These are phyloP conservation scores for Chironomus tepperi DNA, from an alignment of 1,140 invertebrate species.

Conservation along the genomic window DNA sequence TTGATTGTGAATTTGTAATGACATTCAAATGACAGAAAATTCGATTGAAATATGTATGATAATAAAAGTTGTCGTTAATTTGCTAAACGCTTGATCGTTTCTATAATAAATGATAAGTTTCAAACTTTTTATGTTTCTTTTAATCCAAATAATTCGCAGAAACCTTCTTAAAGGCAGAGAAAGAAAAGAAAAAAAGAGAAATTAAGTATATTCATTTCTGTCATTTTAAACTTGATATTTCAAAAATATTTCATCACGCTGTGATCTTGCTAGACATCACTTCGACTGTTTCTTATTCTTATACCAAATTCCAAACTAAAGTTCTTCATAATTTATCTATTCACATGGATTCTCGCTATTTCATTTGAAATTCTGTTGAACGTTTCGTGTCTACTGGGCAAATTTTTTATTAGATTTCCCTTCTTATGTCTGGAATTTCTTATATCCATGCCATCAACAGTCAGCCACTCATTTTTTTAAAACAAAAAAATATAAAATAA, in stretches of 20 bases:
- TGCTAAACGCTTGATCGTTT: neutral
- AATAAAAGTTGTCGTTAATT: constrained; percentile 2
- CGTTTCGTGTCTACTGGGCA: constrained; percentile 5
- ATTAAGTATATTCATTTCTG: neutral
- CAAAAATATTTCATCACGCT: constrained; percentile 21
- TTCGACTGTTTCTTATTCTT: neutral
- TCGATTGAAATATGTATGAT: neutral
- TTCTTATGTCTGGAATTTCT: too few relatives aligned
- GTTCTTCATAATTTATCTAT: neutral
- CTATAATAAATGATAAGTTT: neutral
- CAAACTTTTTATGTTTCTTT: neutral
- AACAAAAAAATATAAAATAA: neutral
- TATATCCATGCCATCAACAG: neutral
- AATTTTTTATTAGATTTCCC: neutral
- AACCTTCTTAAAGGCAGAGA: neutral
- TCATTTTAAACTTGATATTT: constrained; percentile 16
- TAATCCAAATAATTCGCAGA: neutral
- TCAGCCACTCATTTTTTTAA: neutral
- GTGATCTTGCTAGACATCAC: neutral
- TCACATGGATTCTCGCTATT: neutral
- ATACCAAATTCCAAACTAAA: neutral
- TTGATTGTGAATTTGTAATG: neutral
- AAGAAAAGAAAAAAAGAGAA: neutral
- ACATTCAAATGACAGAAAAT: neutral
- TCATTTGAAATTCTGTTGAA: constrained; percentile 6